Evolutionary conservation across 2,797 vertebrate species (phyloP), one percentile per base, ranked within the genome.

Genomic region (Carduelis carduelis): DNA sequence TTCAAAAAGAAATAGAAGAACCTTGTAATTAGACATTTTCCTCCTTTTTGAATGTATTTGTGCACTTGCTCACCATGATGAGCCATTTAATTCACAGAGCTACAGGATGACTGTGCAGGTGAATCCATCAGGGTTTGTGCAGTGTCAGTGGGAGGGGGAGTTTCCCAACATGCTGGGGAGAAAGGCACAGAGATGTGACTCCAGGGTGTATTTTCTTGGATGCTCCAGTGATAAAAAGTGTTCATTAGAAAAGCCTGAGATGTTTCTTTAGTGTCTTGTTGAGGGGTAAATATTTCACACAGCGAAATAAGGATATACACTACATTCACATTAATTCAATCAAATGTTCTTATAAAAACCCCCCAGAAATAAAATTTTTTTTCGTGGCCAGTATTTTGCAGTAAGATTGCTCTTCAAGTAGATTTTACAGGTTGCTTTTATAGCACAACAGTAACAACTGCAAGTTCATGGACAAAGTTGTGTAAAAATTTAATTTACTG

Each of bases 401-500:
- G n/a, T 23, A 49, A 74, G n/a, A 43, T 60, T 82, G 37, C 19
- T 65, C 60, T 89, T 88, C 52, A 91, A 87, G 68, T 32, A 79
- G 35, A 86, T 90, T 93, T 92, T 91, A 41, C 26, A 50, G 23
- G 63, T 63, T 77, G 49, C 14, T 92, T 94, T 91, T 76, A 66
- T 70, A 83, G 77, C 47, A 68, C 16, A 75, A 44, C 57, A 69
- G 34, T 74, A 84, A 83, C 46, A 95, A 68, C 61, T 82, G 78
- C 57, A 68, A 75, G 39, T 60, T 47, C 22, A 8, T 6, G 26
- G 59, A 74, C 16, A 71, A 56, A 34, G 32, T 37, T 32, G 24
- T 75, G 64, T 87, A 78, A 81, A 95, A 81, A 81, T 88, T 88
- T 88, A 69, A 90, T 94, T 95, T 90, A 70, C 53, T 80, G 35